Conservation (phyloP, 2,797 vertebrate species). For the Silurus aristotelis region DNA sequence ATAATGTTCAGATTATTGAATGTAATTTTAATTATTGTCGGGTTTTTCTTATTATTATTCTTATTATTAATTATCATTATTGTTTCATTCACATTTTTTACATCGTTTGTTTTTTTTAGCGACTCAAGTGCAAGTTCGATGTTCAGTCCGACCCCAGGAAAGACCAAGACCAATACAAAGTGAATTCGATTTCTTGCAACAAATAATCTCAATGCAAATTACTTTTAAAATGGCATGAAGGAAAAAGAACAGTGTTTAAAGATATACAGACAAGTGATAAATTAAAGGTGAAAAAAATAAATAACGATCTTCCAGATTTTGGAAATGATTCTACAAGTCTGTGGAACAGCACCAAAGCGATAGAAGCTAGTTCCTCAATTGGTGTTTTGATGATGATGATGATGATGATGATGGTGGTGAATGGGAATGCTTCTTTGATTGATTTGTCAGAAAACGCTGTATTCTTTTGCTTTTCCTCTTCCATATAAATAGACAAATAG, state of each 20-base stretch:
- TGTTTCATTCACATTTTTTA: not conserved
- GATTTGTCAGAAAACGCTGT: not conserved
- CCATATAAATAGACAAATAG: not conserved
- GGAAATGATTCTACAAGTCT: not conserved
- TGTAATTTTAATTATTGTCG: not conserved
- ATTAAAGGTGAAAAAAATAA: not conserved
- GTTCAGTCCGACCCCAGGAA: conserved; percentile 56
- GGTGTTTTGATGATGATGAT: not conserved
- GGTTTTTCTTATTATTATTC: too few relatives aligned
- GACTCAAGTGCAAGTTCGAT: conserved; percentile 62
- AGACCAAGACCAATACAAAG: conserved; percentile 41
- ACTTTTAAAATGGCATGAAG: not conserved
- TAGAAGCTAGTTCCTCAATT: not conserved
- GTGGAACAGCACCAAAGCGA: not conserved
- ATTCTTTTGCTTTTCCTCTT: not conserved
- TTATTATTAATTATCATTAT: not conserved
- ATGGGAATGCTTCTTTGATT: not conserved
- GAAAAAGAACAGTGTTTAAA: not conserved
- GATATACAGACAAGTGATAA: not conserved
- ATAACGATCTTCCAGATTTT: not conserved
- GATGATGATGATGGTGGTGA: not conserved
- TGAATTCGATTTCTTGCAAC: conserved; percentile 52
- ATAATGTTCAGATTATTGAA: too few relatives aligned
- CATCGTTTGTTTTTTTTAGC: conserved; percentile 52
- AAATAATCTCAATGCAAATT: conserved; percentile 35